Conservation (phyloP, 2,888 invertebrate species). For the Nineta flava region DNA sequence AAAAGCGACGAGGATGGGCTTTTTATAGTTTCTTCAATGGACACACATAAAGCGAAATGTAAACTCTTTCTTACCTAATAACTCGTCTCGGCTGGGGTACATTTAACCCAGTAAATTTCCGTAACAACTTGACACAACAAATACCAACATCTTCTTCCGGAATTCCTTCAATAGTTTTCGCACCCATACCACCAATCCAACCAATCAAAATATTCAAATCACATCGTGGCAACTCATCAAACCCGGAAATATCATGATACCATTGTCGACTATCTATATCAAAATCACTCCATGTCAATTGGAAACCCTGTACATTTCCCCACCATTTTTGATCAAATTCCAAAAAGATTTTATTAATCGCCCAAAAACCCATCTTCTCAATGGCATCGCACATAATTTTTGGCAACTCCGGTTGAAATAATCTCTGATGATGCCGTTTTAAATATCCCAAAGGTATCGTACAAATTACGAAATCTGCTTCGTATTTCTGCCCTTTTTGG, state of each 20-base stretch:
- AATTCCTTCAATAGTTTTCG: constrained; percentile 36
- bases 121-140: constrained; percentile 34
- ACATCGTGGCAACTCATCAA: constrained; percentile 38
- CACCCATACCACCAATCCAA: constrained; percentile 48
- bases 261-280: constrained; percentile 24
- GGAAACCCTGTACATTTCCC: constrained; percentile 35
- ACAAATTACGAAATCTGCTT: constrained; percentile 39
- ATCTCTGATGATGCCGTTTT: constrained; percentile 29
- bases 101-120: constrained; percentile 29
- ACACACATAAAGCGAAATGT: too few relatives aligned
- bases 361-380: constrained; percentile 40
- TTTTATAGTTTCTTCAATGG: too few relatives aligned
- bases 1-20: too few relatives aligned
- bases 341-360: constrained; percentile 50
- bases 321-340: constrained; percentile 47
- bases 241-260: constrained; percentile 43
- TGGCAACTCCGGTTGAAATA: constrained; percentile 41
- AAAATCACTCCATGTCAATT: constrained; percentile 23
- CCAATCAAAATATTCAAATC: constrained; percentile 37
- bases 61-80: constrained; percentile 28
- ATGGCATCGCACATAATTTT: constrained; percentile 29
- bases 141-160: constrained; percentile 31
- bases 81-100: constrained; percentile 32
- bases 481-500: constrained; percentile 18
- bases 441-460: constrained; percentile 47